Evolutionary conservation across 2,797 vertebrate species (phyloP), one percentile per base, ranked within the genome.

Genomic region (Neoniphon sammara): DNA sequence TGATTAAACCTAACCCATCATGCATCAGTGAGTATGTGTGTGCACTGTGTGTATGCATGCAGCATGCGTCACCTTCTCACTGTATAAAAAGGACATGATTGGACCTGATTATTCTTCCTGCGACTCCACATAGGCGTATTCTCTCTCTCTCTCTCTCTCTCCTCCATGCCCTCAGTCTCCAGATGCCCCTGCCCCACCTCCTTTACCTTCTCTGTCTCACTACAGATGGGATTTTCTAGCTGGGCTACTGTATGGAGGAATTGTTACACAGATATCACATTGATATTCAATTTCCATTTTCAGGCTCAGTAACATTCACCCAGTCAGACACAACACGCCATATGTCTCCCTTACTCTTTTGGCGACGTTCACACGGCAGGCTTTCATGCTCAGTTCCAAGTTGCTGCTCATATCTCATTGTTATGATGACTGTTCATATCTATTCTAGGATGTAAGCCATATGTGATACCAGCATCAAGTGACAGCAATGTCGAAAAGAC

Each of bases 281-380:
- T 75, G 55, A 49, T 80, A 66, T 88, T 87, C 76, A 61, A 6
- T 58, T 80, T 79, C 25, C 66, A 49, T 58, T 81, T 78, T 34
- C 31, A 59, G 59, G 66, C 67, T 70, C 70, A 1, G 67, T 53
- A 61, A 69, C 81, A 62, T 70, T 77, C 69, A 80, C 85, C 67
- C 85, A 82, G 85, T 78, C 47, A 30, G 77, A 83, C 67, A 80
- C 80, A 83, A 83, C 72, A 75, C 7, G 7, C 78, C 87, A 87
- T 88, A 89, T 86, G 88, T 83, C 79, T 75, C 54, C 76, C 73
- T 81, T 81, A 86, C 80, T 83, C 73, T 72, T 34, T 81, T 65
- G 64, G 64, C 84, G 65, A 61, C 59, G 65, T 76, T 75, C 53
- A 64, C 71, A 65, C 73, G 73, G 70, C 83, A 66, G 74, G 85